These are phyloP conservation scores for Poecilia picta DNA, from an alignment of 2,797 vertebrate species.

Conservation along the genomic window DNA sequence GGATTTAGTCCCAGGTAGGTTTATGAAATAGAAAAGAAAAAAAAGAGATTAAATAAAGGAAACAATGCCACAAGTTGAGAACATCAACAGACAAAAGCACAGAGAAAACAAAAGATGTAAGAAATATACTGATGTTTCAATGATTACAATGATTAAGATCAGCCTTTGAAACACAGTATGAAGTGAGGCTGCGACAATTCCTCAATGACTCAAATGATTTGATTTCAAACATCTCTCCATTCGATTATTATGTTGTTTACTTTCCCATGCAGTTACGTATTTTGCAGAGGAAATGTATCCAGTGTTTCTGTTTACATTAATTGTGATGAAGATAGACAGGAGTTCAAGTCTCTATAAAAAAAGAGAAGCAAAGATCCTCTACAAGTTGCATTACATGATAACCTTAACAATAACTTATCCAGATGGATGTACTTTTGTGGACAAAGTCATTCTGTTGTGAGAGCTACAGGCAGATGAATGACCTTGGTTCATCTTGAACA, in stretches of 20 bases:
- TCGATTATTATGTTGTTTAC: background rate
- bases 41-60: background rate
- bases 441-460: background rate
- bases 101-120: background rate
- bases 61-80: background rate
- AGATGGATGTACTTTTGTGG: background rate
- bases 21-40: background rate
- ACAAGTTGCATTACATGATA: background rate
- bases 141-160: background rate
- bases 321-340: background rate
- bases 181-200: background rate
- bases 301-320: slow-evolving; percentile 1
- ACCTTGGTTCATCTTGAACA: background rate
- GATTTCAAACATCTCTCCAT: background rate
- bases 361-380: background rate
- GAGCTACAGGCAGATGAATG: background rate
- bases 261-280: background rate
- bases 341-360: background rate
- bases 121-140: background rate
- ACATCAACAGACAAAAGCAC: background rate
- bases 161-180: background rate
- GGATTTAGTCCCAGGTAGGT: background rate
- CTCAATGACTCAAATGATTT: background rate
- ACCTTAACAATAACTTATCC: background rate
- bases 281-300: background rate